Conservation (phyloP, 64 coral and sea anemone genomes). For the Dendrophyllia cribrosa region DNA sequence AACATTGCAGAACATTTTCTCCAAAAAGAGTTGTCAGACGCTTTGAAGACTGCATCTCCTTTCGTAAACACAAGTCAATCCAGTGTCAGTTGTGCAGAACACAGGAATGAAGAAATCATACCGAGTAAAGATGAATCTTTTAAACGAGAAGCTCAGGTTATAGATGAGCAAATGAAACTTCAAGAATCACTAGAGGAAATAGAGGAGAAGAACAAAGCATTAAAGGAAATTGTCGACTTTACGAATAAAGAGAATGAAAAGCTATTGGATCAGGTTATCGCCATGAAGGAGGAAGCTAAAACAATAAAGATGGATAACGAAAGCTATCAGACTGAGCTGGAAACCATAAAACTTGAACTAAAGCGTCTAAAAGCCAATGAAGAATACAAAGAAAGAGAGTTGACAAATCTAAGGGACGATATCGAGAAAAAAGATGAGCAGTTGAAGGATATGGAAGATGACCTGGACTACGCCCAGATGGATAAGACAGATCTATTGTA, state of each 20-base stretch:
- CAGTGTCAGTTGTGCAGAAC: background rate
- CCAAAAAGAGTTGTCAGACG: background rate
- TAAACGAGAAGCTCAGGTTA: background rate
- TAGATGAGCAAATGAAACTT: background rate
- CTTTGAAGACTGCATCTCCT: background rate
- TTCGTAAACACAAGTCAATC: background rate
- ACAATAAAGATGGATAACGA: background rate
- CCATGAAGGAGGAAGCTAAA: background rate
- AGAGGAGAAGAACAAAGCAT: background rate
- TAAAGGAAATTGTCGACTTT: background rate
- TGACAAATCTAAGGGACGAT: constrained; percentile 15
- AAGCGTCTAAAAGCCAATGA: background rate
- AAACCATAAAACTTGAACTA: background rate
- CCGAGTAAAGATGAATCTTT: background rate
- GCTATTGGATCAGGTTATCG: background rate
- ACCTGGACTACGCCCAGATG: background rate
- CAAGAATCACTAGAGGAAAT: background rate
- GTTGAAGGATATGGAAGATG: background rate
- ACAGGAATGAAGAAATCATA: background rate
- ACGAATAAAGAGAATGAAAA: background rate
- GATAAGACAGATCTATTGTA: background rate
- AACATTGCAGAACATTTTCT: constrained; percentile 8
- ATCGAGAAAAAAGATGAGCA: background rate
- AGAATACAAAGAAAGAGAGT: constrained; percentile 14
- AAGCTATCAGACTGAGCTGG: background rate